Evolutionary conservation across 2,888 invertebrate species (phyloP), one percentile per base, ranked within the genome.

Genomic region (Melinopterus prodromus): DNA sequence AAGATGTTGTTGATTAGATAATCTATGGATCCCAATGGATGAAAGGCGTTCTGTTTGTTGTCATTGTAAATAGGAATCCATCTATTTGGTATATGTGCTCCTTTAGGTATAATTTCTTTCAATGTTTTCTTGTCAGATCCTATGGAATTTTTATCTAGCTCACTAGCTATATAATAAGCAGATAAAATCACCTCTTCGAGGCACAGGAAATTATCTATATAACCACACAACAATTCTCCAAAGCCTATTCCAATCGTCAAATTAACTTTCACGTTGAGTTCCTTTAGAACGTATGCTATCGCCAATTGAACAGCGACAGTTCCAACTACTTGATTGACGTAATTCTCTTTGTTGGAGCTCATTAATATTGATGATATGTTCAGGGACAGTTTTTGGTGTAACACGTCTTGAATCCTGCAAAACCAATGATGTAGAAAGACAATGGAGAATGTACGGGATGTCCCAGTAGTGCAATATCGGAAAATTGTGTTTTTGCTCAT

Each of bases 171-270:
- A 14, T 74, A 36, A 36, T 74, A 26, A 72, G 16, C 26, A 26
- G 26, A 26, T 26, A 72, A 36, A 3, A 96, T 89, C 12, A 95
- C 94, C 89, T 98, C 94, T 85, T 96, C 95, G 0, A 95, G 92
- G 0, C 95, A 96, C 82, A 98, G 92, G 82, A 95, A 94, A 0
- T 95, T 96, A 87, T 98, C 97, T 6, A 96, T 97, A 89, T 98
- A 98, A 0, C 95, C 97, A 88, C 97, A 97, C 0, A 95, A 95
- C 2, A 98, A 90, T 88, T 98, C 98, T 14, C 98, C 98, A 0
- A 96, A 95, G 6, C 97, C 97, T 88, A 97, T 96, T 1, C 98
- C 88, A 37, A 86, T 82, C 12, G 85, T 79, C 6, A 79, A 79
- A 70, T 84, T 84, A 5, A 85, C 84, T n/a, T 83, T 78, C 0